These are phyloP conservation scores for Eubasilissa regina DNA, from an alignment of 1,140 invertebrate species.

Conservation along the genomic window DNA sequence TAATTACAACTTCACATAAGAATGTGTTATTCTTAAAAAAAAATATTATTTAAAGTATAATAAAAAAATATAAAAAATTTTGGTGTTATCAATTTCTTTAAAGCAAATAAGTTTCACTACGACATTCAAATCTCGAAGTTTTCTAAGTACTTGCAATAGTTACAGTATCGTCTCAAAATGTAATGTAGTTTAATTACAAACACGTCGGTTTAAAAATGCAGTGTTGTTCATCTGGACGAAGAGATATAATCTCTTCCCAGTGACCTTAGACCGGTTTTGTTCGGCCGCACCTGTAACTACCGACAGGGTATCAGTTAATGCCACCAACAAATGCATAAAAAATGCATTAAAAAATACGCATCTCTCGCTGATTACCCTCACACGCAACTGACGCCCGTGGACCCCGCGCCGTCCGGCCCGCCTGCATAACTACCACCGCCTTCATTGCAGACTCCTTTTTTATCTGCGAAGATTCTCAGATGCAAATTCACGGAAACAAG, in stretches of 20 bases:
- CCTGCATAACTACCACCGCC: background rate
- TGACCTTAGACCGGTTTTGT: constrained; percentile 55
- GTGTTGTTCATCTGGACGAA: too few species aligned
- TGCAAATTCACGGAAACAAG: constrained; percentile 28
- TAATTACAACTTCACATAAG: too few species aligned
- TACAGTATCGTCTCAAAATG: too few species aligned
- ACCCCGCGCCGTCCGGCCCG: background rate
- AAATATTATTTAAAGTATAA: too few species aligned
- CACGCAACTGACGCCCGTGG: constrained; percentile 36
- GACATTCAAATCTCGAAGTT: too few species aligned
- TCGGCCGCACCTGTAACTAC: constrained; percentile 46
- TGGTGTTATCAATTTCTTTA: too few species aligned
- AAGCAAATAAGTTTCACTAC: too few species aligned
- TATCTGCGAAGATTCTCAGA: constrained; percentile 9
- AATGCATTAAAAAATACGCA: constrained; percentile 40
- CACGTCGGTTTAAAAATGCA: too few species aligned
- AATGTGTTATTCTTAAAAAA: too few species aligned
- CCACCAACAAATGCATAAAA: constrained; percentile 43
- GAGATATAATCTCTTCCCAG: constrained; percentile 24
- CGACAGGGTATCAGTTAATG: constrained; percentile 39
- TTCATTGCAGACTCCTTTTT: background rate
- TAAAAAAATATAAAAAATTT: too few species aligned
- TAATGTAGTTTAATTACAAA: too few species aligned
- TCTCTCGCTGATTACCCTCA: constrained; percentile 36
- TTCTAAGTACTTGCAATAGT: too few species aligned